phyloP scores from a whole-genome alignment of 2,797 vertebrate species.

The Buceros bicornis region DNA sequence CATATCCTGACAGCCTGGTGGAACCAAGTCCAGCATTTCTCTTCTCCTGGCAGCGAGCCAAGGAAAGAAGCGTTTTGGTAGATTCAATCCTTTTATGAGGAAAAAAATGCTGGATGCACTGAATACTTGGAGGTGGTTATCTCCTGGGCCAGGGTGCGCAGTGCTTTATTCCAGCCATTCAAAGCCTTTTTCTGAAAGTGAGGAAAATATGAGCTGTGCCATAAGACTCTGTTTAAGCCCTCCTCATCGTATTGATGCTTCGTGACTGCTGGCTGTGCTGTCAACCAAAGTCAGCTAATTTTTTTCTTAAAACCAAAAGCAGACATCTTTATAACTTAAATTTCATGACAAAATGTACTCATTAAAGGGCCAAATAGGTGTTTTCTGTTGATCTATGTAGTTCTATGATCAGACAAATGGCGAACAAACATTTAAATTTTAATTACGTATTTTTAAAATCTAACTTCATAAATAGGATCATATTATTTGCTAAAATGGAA shows the following conservation, averaged over 20 bases:
- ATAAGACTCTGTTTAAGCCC: not conserved
- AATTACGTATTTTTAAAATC: not conserved
- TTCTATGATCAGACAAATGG: not conserved
- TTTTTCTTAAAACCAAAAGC: not conserved
- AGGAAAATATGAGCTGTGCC: not conserved
- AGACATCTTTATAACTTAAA: not conserved
- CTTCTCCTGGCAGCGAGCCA: not conserved
- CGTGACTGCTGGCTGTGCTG: not conserved
- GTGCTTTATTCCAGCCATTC: not conserved
- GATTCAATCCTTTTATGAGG: not conserved
- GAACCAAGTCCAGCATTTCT: not conserved
- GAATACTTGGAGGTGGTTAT: not conserved
- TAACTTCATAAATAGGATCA: not conserved
- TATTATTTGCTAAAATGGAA: not conserved
- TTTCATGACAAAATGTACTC: not conserved
- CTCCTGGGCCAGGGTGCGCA: not conserved
- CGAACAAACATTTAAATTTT: not conserved
- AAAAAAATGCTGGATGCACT: not conserved
- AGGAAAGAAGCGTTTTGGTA: not conserved
- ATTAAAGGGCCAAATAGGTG: not conserved
- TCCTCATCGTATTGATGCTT: not conserved
- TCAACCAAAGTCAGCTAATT: not conserved
- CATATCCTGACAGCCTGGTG: not conserved
- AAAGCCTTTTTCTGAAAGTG: not conserved
- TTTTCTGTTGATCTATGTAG: not conserved